phyloP scores from a whole-genome alignment of 2,888 invertebrate genomes.

The Zygaena filipendulae region DNA sequence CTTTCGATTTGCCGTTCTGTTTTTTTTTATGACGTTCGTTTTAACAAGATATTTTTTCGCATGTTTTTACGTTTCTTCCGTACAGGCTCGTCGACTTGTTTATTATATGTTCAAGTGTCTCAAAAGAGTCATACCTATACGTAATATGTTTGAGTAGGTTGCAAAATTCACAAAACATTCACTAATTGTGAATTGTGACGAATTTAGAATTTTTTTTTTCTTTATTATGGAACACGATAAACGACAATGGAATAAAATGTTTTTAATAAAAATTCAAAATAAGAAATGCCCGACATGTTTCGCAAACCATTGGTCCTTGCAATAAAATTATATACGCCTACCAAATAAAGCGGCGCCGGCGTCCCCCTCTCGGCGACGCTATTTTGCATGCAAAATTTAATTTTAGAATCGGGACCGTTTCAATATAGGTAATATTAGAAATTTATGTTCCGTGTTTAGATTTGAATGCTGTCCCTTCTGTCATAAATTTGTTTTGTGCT shows the following conservation, averaged over 20 bases:
- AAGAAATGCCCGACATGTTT: conserved; percentile 47
- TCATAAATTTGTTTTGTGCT: conserved; percentile 37
- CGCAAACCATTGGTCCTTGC: conserved; percentile 61
- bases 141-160: too few relatives aligned
- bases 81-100: too few relatives aligned
- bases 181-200: too few relatives aligned
- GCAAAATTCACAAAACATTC: too few relatives aligned
- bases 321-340: conserved; percentile 69
- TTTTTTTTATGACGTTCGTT: too few relatives aligned
- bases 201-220: too few relatives aligned
- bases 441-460: conserved; percentile 61
- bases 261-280: conserved; percentile 19
- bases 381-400: conserved; percentile 67
- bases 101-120: too few relatives aligned
- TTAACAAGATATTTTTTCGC: too few relatives aligned
- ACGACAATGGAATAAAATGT: too few relatives aligned
- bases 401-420: conserved; percentile 60
- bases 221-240: too few relatives aligned
- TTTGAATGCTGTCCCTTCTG: conserved; percentile 41
- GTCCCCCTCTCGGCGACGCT: conserved; percentile 29
- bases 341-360: conserved; percentile 55
- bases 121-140: too few relatives aligned
- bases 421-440: conserved; percentile 65
- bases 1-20: conserved; percentile 41
- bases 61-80: too few relatives aligned